Base-by-base conservation (phyloP, 2,113 vertebrate genomes). In the Pelodiscus sinensis region DNA sequence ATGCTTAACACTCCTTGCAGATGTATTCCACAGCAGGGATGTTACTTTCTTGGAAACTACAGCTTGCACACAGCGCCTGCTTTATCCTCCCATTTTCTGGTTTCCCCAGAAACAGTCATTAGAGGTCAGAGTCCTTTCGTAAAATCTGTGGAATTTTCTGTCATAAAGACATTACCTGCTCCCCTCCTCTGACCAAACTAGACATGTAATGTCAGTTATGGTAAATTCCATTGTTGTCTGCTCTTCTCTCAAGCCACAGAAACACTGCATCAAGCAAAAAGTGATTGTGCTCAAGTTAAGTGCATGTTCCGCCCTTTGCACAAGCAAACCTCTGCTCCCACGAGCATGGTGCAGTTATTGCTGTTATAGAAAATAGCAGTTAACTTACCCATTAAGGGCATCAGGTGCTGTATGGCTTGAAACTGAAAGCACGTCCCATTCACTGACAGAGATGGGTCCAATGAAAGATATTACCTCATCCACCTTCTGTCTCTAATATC, bases 271-370 rank as follows among this genome's bases (percentile, higher is more conserved):
- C 27, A 68, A 25, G 60, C 0, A 0, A 27, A 27, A 65, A 16
- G 52, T 18, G 15, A 44, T 21, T 50, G 81, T 65, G 84, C 65
- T 22, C 56, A 79, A 57, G 4, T 14, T 2, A 7, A 1, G 9
- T 0, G 14, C 1, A 18, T 58, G 60, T 68, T 8, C 31, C 65
- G 31, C 18, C 15, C 31, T 68, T 19, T 68, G 16, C 65, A 14
- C 8, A 57, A 6, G 27, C 79, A 54, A 22, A 0, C 14, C 81
- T 78, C 81, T 78, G 22, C 50, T 44, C 77, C 68, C 50, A 14
- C 5, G 1, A 55, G 68, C 19, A 0, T 0, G 27, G 31, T 52
- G 29, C 84, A 38, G 79, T 25, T 0, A 0, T 9, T 73, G 35
- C 38, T 89, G 54, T 81, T 2, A 1, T 14, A 4, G 88, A 57